Base-by-base conservation (phyloP, 1,140 invertebrate genomes). In the Hesperophylax magnus region DNA sequence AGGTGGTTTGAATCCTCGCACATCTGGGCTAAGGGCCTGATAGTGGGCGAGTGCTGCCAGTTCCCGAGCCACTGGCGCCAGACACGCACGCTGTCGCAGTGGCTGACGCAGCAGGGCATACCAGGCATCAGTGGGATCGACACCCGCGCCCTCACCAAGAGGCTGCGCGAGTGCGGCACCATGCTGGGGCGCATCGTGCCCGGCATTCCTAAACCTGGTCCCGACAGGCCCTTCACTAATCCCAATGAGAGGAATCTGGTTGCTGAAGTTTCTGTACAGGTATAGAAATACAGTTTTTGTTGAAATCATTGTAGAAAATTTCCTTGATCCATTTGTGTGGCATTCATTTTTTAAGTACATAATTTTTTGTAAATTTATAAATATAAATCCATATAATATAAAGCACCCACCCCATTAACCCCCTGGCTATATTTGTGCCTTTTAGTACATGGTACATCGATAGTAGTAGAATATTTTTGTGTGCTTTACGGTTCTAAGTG, bases 71-170 rank as follows among this genome's bases (percentile, higher is more conserved):
- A 99, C 87, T 99, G 98, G 98, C 93, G 95, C 75, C 92, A 94
- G 34, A 89, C 87, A 0, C 92, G 92, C 83, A 97, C 96, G 0
- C 89, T 99, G 0, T 94, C 95, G 0, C 82, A 94, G 52, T 99
- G 98, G 98, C 92, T 99, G 87, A 86, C 90, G 39, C 89, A 93
- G 65, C 91, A 97, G 84, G 92, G 93, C 27, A 89, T 99, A 17
- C 96, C 97, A 3, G 98, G 97, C 0, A 94, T 99, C 39, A 93
- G 93, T 87, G 96, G 95, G n/a, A 93, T 98, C 74, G 98, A 99
- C 86, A 98, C 97, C 0, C 90, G 98, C 74, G 92, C 93, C 0
- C 88, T 99, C 0, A 99, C 98, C 0, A 97, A 97, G 87, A 93
- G 94, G 84, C 94, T 99, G 52, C 92, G 97, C 20, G 94, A 97